Conservation (phyloP, 2,113 vertebrate genomes). For the Hassar affinis region DNA sequence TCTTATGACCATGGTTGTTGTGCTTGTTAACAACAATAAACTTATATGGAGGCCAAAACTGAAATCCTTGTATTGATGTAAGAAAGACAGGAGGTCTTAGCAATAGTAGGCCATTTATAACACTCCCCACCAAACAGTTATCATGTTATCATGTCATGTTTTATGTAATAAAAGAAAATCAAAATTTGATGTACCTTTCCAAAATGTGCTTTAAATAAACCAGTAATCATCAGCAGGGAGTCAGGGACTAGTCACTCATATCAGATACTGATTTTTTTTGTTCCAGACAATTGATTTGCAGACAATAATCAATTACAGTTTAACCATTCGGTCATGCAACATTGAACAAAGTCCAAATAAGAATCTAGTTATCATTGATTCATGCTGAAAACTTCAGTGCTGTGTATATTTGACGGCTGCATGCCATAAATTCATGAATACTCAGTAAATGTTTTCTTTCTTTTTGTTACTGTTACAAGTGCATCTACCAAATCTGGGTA, state of each 20-base stretch:
- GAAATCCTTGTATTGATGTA: background rate
- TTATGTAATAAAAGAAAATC: background rate
- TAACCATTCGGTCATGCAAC: background rate
- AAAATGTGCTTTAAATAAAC: background rate
- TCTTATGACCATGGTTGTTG: background rate
- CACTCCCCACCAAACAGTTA: background rate
- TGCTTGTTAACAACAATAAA: background rate
- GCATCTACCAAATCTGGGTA: background rate
- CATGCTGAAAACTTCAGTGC: background rate
- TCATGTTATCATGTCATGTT: too few relatives aligned
- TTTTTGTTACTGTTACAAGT: background rate
- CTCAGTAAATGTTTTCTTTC: background rate
- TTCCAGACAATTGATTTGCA: slow-evolving; percentile 19
- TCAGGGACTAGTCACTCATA: too few relatives aligned
- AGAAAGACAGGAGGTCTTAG: background rate
- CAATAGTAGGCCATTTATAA: background rate
- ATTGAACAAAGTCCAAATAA: background rate
- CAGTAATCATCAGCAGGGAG: background rate
- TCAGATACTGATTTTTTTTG: background rate
- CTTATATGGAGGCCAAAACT: background rate
- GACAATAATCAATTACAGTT: slow-evolving; percentile 9
- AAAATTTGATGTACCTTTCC: background rate
- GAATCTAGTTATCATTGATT: background rate
- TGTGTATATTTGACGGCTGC: background rate
- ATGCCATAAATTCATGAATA: background rate